These are phyloP conservation scores for Papilio demoleus DNA, from an alignment of 2,888 invertebrate genomes.

Conservation along the genomic window DNA sequence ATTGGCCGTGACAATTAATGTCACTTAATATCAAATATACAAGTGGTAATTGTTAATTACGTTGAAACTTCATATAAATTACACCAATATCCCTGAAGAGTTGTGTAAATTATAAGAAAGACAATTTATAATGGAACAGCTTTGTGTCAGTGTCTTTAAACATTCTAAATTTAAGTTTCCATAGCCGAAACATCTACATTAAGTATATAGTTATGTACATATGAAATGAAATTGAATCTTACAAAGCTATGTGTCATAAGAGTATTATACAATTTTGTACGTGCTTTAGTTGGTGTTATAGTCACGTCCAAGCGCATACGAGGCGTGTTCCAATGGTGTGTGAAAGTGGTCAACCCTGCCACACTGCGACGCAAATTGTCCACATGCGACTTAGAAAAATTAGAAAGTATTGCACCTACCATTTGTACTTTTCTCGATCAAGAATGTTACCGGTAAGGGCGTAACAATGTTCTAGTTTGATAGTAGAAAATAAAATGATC, in stretches of 20 bases:
- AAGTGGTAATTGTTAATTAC: slow-evolving; percentile 25
- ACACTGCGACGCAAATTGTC: slow-evolving; percentile 15
- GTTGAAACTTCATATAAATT: not conserved
- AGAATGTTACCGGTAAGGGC: slow-evolving; percentile 14
- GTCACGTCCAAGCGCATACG: slow-evolving; percentile 30
- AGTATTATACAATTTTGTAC: slow-evolving; percentile 29
- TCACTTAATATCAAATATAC: not conserved
- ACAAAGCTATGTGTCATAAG: not conserved
- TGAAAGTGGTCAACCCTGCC: slow-evolving; percentile 31
- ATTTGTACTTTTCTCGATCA: slow-evolving; percentile 25
- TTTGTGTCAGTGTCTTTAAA: too few relatives aligned
- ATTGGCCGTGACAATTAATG: slow-evolving; percentile 27
- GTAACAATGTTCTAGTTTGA: not conserved
- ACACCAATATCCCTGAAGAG: not conserved
- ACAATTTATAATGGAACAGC: not conserved
- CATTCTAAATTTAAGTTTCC: too few relatives aligned
- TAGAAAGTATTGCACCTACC: slow-evolving; percentile 28
- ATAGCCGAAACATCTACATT: not conserved
- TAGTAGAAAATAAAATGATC: too few relatives aligned
- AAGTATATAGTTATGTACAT: not conserved
- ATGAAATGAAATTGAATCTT: slow-evolving; percentile 13
- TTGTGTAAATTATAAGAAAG: not conserved
- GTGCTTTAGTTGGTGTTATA: not conserved
- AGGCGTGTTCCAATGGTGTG: slow-evolving; percentile 21
- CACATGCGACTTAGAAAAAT: slow-evolving; percentile 33